These are phyloP conservation scores for Polylopha cassiicola DNA, from an alignment of 2,888 invertebrate species.

Conservation along the genomic window DNA sequence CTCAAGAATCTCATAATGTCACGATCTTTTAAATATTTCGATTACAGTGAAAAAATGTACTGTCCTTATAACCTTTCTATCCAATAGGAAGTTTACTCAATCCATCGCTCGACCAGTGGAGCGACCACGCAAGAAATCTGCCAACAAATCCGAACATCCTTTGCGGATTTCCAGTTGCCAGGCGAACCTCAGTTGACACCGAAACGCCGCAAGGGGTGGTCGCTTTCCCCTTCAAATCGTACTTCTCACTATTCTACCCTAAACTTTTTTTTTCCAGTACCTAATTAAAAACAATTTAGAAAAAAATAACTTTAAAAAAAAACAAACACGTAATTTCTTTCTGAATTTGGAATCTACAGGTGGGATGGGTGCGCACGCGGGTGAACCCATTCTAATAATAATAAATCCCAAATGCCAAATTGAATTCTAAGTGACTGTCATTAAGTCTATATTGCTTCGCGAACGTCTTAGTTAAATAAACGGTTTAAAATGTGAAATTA, in stretches of 20 bases:
- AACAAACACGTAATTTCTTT: constrained; percentile 18
- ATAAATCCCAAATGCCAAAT: constrained; percentile 12
- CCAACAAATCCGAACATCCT: constrained; percentile 30
- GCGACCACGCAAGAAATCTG: constrained; percentile 21
- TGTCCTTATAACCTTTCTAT: too few species aligned
- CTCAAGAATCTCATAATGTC: too few species aligned
- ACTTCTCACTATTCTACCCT: constrained; percentile 14
- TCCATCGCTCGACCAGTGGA: constrained; percentile 6
- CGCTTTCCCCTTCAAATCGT: constrained; percentile 27
- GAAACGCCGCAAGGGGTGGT: constrained; percentile 30
- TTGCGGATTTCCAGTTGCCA: constrained; percentile 34
- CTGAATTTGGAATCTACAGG: constrained; percentile 35
- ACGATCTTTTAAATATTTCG: too few species aligned
- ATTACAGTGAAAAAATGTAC: too few species aligned
- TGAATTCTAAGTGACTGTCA: constrained; percentile 2
- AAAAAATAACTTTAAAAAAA: constrained; percentile 6
- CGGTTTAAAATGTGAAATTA: constrained; percentile 2
- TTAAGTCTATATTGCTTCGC: constrained; percentile 1
- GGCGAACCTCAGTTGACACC: constrained; percentile 32
- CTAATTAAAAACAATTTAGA: background rate
- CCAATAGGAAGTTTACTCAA: constrained; percentile 5
- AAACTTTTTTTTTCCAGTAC: too few species aligned
- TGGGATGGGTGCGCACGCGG: constrained; percentile 29
- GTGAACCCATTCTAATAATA: constrained; percentile 1
- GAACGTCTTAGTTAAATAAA: background rate